Base-by-base conservation (phyloP, 2,113 vertebrate species). In the Ploceus nigricollis region DNA sequence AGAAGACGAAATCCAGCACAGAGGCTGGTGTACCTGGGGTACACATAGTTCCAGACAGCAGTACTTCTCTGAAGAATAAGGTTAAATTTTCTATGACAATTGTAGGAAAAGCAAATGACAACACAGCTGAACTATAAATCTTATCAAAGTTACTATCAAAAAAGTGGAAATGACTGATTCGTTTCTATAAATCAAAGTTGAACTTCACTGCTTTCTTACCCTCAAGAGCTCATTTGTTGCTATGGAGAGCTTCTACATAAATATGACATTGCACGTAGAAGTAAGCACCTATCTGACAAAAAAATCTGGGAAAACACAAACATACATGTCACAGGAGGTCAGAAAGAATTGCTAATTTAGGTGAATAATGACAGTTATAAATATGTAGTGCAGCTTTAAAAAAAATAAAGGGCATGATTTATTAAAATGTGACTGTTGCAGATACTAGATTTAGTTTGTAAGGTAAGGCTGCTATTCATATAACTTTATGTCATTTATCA, bases 241-340 rank as follows among this genome's bases (percentile, higher is more conserved):
- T 92, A 87, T 91, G 89, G 82, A 93, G 81, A 96, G 39, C 42
- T 50, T 93, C 89, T 63, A 89, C 76, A 90, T 48, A 94, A 94
- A 89, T 64, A 83, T 35, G 89, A n/a, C 44, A 64, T 68, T 89
- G 71, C 64, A 76, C 2, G 1, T 87, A 64, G 50, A 89, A 58
- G 42, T 30, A 39, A 95, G 13, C 39, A 53, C 60, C 71, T 71
- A 58, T 58, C 70, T 94, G 91, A 79, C 86, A 92, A 53, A 95
- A 89, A 95, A 82, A 47, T 89, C 76, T 69, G 65, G 17, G 37
- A 84, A 47, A 93, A 87, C 42, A 39, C 69, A 91, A 92, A 68
- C 10, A 44, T 20, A 33, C 13, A 64, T 45, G 73, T 92, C 68
- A 90, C n/a, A 84, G 33, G 24, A 54, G 54, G 82, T 78, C 66